Evolutionary conservation across 2,113 vertebrate genomes (phyloP).

Genomic region (Catharus minimus): DNA sequence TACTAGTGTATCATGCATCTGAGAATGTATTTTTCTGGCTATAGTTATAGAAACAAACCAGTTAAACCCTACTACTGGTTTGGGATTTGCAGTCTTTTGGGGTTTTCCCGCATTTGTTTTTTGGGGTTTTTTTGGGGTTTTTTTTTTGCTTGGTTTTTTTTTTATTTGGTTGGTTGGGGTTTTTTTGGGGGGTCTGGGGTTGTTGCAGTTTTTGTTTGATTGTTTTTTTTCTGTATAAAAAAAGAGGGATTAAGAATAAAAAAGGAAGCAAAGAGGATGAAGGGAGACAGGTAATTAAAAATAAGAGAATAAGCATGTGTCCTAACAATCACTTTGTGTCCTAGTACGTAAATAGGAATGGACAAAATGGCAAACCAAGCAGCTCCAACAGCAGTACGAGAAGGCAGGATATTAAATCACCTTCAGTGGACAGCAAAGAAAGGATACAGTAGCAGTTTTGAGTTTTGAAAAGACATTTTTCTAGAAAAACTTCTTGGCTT

Average conservation of each 20-base stretch:
- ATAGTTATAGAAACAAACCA: background rate
- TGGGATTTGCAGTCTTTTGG: background rate
- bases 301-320: background rate
- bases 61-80: background rate
- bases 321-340: background rate
- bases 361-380: background rate
- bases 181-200: rapidly evolving
- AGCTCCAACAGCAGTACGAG: background rate
- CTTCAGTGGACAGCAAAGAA: background rate
- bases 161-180: rapidly evolving
- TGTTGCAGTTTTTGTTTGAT: background rate
- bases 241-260: background rate
- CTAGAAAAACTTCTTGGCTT: background rate
- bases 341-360: background rate
- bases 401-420: background rate
- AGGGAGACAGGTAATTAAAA: background rate
- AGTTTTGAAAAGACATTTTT: background rate
- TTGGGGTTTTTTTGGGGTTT: background rate
- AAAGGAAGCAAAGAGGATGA: background rate
- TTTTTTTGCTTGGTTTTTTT: background rate
- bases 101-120: too few relatives aligned
- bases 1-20: background rate
- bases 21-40: background rate
- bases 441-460: background rate
- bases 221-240: background rate